Percentiles rank a stretch among this genome's conserved stretches.
Evolutionary conservation across 2,797 vertebrate genomes (phyloP).

Genomic region (Sebastiscus tertius): DNA sequence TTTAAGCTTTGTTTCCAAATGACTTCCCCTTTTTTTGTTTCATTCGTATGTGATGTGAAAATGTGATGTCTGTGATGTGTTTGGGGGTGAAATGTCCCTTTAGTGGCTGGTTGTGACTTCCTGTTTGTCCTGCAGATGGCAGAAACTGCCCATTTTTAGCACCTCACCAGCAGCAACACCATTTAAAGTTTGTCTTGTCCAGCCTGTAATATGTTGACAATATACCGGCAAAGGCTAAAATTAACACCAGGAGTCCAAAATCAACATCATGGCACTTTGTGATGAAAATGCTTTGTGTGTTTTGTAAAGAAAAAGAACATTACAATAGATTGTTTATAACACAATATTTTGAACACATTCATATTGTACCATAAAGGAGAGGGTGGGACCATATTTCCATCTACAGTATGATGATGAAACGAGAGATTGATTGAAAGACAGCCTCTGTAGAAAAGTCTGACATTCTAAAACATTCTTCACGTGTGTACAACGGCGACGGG

Average conservation of each 20-base stretch:
- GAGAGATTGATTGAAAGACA: background rate
- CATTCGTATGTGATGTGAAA: too few relatives aligned
- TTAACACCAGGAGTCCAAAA: background rate
- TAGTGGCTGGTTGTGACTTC: background rate
- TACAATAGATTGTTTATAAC: background rate
- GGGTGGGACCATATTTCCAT: background rate
- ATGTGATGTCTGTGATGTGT: background rate
- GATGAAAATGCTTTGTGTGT: background rate
- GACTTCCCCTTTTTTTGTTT: too few relatives aligned
- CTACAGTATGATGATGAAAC: background rate
- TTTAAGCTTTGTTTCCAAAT: too few relatives aligned
- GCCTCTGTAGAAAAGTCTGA: background rate
- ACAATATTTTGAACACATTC: background rate
- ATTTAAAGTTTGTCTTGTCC: background rate
- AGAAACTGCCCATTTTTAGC: background rate
- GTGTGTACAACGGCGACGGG: background rate
- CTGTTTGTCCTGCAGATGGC: conserved; percentile 47
- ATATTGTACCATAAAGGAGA: background rate
- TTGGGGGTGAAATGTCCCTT: background rate
- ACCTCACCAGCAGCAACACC: too few relatives aligned
- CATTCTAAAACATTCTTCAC: background rate
- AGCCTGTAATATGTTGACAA: background rate
- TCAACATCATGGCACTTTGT: background rate
- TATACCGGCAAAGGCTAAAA: background rate
- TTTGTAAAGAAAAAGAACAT: background rate